Evolutionary conservation across 2,113 vertebrate genomes (phyloP).

Genomic region (Opisthocomus hoazin): DNA sequence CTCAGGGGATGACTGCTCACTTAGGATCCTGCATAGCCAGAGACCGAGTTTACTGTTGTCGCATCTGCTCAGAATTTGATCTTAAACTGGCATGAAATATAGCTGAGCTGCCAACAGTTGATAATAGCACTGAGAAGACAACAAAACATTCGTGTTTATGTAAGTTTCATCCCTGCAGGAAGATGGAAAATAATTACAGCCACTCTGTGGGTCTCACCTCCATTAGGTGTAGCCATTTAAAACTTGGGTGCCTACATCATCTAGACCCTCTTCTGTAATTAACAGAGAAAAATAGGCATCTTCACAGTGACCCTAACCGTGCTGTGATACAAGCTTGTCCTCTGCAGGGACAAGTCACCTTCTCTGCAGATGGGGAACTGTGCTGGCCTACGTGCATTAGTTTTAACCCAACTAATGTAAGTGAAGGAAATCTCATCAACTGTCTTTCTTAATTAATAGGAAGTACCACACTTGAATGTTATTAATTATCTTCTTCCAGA

Average conservation of each 20-base stretch:
- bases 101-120: not conserved
- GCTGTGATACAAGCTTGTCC: not conserved
- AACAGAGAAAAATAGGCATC: not conserved
- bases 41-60: not conserved
- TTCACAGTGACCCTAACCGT: accelerated
- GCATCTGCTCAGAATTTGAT: not conserved
- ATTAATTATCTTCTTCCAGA: not conserved
- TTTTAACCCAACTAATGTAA: not conserved
- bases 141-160: not conserved
- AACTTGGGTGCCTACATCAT: not conserved
- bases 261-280: accelerated
- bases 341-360: accelerated
- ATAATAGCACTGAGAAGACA: not conserved
- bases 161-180: not conserved
- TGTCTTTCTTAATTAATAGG: not conserved
- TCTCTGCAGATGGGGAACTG: not conserved
- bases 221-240: not conserved
- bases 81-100: not conserved
- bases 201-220: not conserved
- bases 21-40: not conserved
- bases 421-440: not conserved
- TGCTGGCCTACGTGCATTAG: not conserved
- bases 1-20: not conserved
- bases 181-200: not conserved
- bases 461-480: not conserved